Conservation (phyloP, 2,888 invertebrate species). For the Microctonus aethiopoides region DNA sequence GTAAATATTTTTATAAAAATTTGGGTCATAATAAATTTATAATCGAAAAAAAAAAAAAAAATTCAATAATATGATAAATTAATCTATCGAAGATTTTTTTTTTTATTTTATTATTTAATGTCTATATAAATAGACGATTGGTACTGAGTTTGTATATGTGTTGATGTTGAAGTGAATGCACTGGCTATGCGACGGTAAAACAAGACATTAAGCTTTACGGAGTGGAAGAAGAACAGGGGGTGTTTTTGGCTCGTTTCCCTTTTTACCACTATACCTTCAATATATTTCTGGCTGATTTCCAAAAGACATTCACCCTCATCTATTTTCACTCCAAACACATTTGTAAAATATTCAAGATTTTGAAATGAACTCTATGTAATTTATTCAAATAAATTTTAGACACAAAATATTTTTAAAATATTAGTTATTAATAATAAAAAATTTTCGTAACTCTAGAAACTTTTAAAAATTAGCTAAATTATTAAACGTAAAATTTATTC, state of each 20-base stretch:
- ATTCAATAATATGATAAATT: no score
- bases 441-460: no score
- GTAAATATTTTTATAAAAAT: no score
- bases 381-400: no score
- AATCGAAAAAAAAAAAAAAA: no score
- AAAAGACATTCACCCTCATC: constrained; percentile 1
- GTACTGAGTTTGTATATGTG: background rate
- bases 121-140: background rate
- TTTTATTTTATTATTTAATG: background rate
- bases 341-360: constrained; percentile 13
- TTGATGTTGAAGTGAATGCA: constrained; percentile 21
- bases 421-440: no score
- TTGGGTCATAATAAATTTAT: no score
- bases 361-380: background rate
- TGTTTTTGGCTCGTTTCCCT: constrained; percentile 22
- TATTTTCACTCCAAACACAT: no score
- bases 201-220: constrained; percentile 50
- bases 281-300: constrained; percentile 26
- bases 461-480: no score
- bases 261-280: background rate
- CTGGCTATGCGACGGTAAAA: constrained; percentile 36
- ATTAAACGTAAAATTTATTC: no score
- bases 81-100: background rate
- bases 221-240: constrained; percentile 37
- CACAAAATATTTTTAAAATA: no score